These are phyloP conservation scores for Mobula birostris DNA, from an alignment of 2,113 vertebrate genomes.

Conservation along the genomic window DNA sequence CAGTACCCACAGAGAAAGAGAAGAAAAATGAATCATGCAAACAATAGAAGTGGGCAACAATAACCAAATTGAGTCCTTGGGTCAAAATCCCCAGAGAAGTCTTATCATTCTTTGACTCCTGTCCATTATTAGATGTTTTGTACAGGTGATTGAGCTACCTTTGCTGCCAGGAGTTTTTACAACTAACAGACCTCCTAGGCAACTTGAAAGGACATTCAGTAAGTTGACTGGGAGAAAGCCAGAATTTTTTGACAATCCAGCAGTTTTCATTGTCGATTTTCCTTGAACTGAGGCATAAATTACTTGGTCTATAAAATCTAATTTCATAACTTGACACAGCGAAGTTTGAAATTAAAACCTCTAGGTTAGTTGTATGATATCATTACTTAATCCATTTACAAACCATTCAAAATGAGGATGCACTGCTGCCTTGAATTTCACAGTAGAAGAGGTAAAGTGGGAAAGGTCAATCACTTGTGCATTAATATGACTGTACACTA, in stretches of 20 bases:
- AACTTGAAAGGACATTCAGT: not conserved
- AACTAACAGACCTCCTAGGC: not conserved
- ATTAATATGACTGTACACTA: slow-evolving; percentile 6
- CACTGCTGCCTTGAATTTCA: not conserved
- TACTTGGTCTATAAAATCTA: not conserved
- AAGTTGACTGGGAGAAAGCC: not conserved
- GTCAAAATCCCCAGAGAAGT: no score
- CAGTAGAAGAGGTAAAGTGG: not conserved
- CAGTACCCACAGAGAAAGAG: no score
- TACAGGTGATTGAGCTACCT: not conserved
- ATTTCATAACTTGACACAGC: not conserved
- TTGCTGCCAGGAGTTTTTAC: not conserved
- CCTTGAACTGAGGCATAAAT: not conserved
- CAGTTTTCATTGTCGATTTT: not conserved
- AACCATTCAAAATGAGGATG: not conserved
- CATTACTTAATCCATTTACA: not conserved
- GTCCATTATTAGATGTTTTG: not conserved
- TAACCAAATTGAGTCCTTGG: no score
- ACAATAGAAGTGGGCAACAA: no score
- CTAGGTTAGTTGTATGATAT: not conserved
- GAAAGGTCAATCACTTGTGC: not conserved
- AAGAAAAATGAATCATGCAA: no score
- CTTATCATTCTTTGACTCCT: not conserved
- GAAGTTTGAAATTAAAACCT: not conserved
- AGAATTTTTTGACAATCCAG: not conserved